Percentiles rank a stretch among this genome's conserved stretches.
Evolutionary conservation across 2,797 vertebrate genomes (phyloP).

Genomic region (Strix occidentalis): DNA sequence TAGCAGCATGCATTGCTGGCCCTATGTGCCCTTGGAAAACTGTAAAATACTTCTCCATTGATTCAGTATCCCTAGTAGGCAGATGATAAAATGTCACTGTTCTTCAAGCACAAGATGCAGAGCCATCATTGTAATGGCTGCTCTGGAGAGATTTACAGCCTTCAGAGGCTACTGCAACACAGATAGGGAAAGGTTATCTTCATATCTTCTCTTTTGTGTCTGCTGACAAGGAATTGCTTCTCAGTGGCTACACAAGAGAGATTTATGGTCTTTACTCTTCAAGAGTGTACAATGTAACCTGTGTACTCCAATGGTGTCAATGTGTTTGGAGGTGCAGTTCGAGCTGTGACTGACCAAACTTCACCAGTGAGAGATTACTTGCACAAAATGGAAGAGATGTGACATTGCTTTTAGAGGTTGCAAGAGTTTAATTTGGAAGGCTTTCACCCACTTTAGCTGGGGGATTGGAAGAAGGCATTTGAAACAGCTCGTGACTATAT

Average conservation of each 20-base stretch:
- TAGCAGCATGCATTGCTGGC: neutral
- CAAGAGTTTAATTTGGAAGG: neutral
- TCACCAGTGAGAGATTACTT: neutral
- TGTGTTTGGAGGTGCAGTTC: neutral
- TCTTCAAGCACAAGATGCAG: neutral
- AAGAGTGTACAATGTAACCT: neutral
- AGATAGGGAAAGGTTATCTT: neutral
- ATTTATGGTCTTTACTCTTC: neutral
- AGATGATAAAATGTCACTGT: slow-evolving; percentile 28
- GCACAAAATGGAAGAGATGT: neutral
- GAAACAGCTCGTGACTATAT: neutral
- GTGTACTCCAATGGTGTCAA: neutral
- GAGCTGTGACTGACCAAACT: neutral
- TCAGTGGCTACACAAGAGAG: neutral
- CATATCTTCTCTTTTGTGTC: neutral
- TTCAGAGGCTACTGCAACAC: neutral
- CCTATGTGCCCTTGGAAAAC: neutral
- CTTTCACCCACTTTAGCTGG: neutral
- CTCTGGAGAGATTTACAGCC: neutral
- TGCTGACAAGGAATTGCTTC: neutral
- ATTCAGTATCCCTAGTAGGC: neutral
- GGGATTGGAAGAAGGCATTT: neutral
- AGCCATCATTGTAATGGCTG: neutral
- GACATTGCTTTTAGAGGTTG: neutral
- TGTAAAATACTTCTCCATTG: slow-evolving; percentile 2